Conservation (phyloP, 2,888 invertebrate species). For the Agrotis exclamationis region DNA sequence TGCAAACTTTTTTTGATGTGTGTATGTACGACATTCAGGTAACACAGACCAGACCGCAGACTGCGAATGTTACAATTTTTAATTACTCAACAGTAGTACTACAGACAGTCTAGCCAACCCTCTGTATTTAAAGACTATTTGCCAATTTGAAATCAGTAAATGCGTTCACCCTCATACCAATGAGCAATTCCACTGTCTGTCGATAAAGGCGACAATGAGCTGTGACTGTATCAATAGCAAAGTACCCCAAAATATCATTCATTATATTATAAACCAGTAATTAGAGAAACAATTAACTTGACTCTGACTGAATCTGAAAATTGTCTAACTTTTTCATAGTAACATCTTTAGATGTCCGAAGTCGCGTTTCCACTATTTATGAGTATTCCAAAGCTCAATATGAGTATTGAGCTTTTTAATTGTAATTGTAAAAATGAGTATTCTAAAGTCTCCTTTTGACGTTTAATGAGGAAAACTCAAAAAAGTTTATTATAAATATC, state of each 20-base stretch:
- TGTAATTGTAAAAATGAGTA: too few relatives aligned
- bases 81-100: slow-evolving; percentile 12
- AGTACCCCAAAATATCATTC: neutral
- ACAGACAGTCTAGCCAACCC: slow-evolving; percentile 35
- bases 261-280: neutral
- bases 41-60: slow-evolving; percentile 3
- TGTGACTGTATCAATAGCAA: slow-evolving; percentile 12
- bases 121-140: slow-evolving; percentile 44
- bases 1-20: too few relatives aligned
- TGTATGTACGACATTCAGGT: neutral
- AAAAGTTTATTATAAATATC: too few relatives aligned
- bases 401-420: too few relatives aligned
- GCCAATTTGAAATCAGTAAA: slow-evolving; percentile 44
- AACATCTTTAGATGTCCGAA: neutral
- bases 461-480: too few relatives aligned
- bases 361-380: too few relatives aligned
- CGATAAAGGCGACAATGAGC: slow-evolving; percentile 17
- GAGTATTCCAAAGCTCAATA: too few relatives aligned
- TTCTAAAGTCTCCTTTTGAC: too few relatives aligned
- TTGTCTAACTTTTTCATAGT: neutral
- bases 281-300: neutral
- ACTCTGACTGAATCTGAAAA: too few relatives aligned
- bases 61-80: slow-evolving; percentile 23
- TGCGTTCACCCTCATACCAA: slow-evolving; percentile 44
- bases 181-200: slow-evolving; percentile 38